Evolutionary conservation across 2,113 vertebrate genomes (phyloP).

Genomic region (Falcunculus frontatus): DNA sequence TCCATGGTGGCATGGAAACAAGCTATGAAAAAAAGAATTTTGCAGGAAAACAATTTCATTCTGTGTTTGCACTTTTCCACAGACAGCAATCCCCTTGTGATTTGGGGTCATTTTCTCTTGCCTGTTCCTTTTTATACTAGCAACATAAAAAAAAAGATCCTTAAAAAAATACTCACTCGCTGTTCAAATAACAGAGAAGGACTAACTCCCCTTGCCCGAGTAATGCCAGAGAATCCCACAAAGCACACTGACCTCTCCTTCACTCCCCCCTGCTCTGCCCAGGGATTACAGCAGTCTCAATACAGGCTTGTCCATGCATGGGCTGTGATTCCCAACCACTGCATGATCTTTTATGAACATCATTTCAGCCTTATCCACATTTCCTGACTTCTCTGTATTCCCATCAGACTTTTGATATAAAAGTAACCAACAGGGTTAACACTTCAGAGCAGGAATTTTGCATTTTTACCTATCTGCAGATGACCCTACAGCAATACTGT

Average conservation of each 20-base stretch:
- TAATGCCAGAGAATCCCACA: slow-evolving; percentile 42
- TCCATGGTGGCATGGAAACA: background rate
- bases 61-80: slow-evolving; percentile 6
- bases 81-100: background rate
- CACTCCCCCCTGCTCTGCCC: background rate
- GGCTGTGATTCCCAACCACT: slow-evolving; percentile 19
- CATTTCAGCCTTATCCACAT: slow-evolving; percentile 34
- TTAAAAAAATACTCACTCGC: background rate
- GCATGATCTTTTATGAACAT: background rate
- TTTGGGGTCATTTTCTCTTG: slow-evolving; percentile 13
- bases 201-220: background rate
- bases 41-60: background rate
- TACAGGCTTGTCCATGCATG: background rate
- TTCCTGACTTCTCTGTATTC: slow-evolving; percentile 7
- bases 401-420: background rate
- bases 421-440: background rate
- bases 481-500: background rate
- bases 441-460: background rate
- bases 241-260: slow-evolving; percentile 38
- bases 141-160: background rate
- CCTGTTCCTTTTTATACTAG: background rate
- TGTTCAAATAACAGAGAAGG: slow-evolving; percentile 18
- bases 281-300: slow-evolving; percentile 31
- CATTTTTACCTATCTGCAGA: background rate
- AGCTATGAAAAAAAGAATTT: background rate